Conservation (phyloP, 2,888 invertebrate species). For the Cephus pulcher region DNA sequence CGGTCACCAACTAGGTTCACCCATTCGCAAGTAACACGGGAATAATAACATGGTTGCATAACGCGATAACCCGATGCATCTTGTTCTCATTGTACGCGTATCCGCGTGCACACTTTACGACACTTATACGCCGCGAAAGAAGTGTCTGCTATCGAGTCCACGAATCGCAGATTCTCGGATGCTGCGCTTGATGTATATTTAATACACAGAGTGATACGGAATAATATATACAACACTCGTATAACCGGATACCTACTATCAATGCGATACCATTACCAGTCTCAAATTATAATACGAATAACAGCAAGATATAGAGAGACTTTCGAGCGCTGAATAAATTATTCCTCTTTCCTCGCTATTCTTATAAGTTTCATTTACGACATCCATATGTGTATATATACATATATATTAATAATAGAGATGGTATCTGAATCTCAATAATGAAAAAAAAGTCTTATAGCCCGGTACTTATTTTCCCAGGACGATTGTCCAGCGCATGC, state of each 20-base stretch:
- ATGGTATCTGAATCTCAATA: background rate
- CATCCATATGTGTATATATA: too few relatives aligned
- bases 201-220: background rate
- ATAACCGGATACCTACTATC: background rate
- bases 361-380: background rate
- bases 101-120: background rate
- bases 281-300: background rate
- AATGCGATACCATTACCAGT: background rate
- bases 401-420: background rate
- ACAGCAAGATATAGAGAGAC: background rate
- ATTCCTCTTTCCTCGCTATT: background rate
- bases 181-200: background rate
- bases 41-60: background rate
- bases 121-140: background rate
- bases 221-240: background rate
- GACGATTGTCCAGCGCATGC: background rate
- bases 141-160: background rate
- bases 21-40: background rate
- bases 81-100: background rate
- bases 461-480: background rate
- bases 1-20: background rate
- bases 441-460: background rate
- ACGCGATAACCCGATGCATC: background rate
- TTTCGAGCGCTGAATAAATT: background rate
- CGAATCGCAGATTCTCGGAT: background rate